Evolutionary conservation across 2,888 invertebrate genomes (phyloP).

Genomic region (Dryomyza anilis): DNA sequence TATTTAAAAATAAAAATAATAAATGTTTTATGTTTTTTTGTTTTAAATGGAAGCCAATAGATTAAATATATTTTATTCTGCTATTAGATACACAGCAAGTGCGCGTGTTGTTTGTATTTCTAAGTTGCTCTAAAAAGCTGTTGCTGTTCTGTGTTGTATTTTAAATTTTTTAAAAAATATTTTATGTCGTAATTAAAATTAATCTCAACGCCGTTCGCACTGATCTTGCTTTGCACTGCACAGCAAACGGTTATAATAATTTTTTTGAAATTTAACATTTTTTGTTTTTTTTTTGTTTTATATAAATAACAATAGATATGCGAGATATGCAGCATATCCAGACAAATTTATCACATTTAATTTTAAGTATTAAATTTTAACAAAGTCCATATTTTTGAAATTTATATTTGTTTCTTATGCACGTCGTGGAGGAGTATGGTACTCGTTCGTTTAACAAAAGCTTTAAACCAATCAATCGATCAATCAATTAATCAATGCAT

Average conservation of each 20-base stretch:
- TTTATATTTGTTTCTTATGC: slow-evolving; percentile 3
- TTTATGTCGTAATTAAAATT: slow-evolving; percentile 4
- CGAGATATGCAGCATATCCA: slow-evolving; percentile 20
- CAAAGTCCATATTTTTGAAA: slow-evolving; percentile 10
- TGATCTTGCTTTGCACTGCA: slow-evolving; percentile 7
- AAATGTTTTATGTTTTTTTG: slow-evolving; percentile 28
- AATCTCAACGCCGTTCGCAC: slow-evolving; percentile 13
- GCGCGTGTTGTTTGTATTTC: too few relatives aligned
- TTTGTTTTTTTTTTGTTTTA: too few relatives aligned
- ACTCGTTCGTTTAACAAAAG: slow-evolving; percentile 20
- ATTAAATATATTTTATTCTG: neutral
- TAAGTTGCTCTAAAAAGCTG: neutral
- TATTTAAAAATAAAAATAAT: too few relatives aligned
- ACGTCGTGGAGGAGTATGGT: slow-evolving; percentile 7
- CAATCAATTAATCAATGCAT: too few relatives aligned
- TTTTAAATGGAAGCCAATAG: slow-evolving; percentile 42
- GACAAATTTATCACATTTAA: slow-evolving; percentile 23
- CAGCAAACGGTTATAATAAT: neutral
- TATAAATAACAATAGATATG: slow-evolving; percentile 7
- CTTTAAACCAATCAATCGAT: slow-evolving; percentile 18
- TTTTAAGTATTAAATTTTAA: slow-evolving; percentile 25
- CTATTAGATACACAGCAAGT: too few relatives aligned
- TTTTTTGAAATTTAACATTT: slow-evolving; percentile 15
- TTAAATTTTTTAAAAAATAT: neutral
- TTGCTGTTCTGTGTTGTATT: neutral